Base-by-base conservation (phyloP, 2,888 invertebrate species). In the Rhagonycha fulva region DNA sequence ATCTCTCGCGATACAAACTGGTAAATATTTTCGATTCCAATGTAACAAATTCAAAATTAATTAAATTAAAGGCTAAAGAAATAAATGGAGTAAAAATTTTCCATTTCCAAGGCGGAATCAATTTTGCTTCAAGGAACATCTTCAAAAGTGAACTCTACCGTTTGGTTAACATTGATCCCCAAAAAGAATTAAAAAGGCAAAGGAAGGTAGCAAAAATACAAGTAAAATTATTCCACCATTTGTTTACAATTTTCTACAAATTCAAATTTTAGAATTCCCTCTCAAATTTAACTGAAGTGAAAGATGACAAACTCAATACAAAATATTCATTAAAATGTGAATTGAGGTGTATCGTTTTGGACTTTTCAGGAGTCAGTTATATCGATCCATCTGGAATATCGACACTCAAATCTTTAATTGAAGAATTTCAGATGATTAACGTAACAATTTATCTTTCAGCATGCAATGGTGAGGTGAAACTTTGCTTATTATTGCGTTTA, bases 81-180 rank as follows among this genome's bases (percentile, higher is more conserved):
- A 86, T 93, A 71, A 89, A 90, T 0, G 91, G 91, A 61, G 88
- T 93, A 1, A 92, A 93, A 85, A 93, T 94, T 74, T 91, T 93
- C 84, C 93, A 92, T 80, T 93, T 93, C 80, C 89, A 90, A 71
- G 94, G 94, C 1, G 91, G 91, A 9, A 86, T 94, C 9, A 93
- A 93, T 85, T 94, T 93, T 85, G 92, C 92, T 1, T 92, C 92
- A 10, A 88, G 89, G 68, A 88, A 88, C 75, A 89, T 89, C 79
- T 92, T 92, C 81, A 91, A 90, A 78, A 86, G 88, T 1, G 89
- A 89, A 68, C 83, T 93, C 9, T 89, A 90, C 82, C 86, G 87
- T 28, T 85, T 89, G 14, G 87, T 92, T 3, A 89, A 89, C 5
- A 84, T 91, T 12, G 86, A 90, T 76, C 89, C 89, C 0, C 88